Evolutionary conservation across 1,140 invertebrate species (phyloP).

Genomic region (Microplitis demolitor): DNA sequence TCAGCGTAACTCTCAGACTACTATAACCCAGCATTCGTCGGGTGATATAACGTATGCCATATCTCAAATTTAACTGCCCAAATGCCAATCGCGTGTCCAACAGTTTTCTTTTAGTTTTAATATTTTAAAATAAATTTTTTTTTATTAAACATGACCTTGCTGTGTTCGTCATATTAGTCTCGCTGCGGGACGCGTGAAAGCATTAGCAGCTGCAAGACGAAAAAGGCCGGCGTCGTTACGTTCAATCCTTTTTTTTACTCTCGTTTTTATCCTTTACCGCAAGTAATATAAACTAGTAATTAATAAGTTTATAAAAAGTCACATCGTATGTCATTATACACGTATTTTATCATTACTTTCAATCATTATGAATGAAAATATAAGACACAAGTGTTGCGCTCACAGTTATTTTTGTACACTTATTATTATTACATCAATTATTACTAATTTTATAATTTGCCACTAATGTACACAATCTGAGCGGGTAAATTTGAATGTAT

Average conservation of each 20-base stretch:
- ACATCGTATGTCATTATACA: too few relatives aligned
- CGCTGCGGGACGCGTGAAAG: background rate
- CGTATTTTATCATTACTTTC: too few relatives aligned
- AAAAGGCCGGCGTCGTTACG: conserved; percentile 6
- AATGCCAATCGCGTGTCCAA: conserved; percentile 33
- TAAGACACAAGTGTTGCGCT: too few relatives aligned
- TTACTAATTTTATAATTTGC: too few relatives aligned
- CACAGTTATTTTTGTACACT: too few relatives aligned
- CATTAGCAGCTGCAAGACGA: conserved; percentile 6
- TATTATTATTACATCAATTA: too few relatives aligned
- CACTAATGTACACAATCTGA: too few relatives aligned
- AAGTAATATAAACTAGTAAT: too few relatives aligned
- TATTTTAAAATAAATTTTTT: background rate
- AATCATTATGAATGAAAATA: too few relatives aligned
- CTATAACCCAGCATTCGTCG: conserved; percentile 17
- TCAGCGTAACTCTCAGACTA: background rate
- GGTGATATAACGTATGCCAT: conserved; percentile 32
- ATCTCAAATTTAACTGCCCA: conserved; percentile 43
- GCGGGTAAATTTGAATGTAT: too few relatives aligned
- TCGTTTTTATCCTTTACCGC: too few relatives aligned
- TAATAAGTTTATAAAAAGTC: too few relatives aligned
- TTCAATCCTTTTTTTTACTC: background rate
- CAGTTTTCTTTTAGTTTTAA: background rate
- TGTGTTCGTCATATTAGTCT: background rate
- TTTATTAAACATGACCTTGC: background rate